Conservation (phyloP, 1,140 invertebrate genomes). For the Teleopsis dalmanni region DNA sequence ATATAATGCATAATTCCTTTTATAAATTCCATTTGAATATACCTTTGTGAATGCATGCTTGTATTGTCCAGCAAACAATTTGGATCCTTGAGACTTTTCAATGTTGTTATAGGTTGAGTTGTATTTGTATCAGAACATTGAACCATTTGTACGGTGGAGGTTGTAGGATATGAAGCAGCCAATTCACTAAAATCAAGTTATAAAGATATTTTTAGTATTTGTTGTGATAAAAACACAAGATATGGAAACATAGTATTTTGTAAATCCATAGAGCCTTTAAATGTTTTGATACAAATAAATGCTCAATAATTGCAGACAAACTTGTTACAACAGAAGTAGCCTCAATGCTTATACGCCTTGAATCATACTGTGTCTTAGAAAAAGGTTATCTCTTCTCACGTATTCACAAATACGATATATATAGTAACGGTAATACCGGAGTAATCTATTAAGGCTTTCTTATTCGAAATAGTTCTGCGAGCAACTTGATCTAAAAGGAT, state of each 20-base stretch:
- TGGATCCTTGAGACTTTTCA: slow-evolving; percentile 41
- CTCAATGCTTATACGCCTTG: too few relatives aligned
- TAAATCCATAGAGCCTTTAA: background rate
- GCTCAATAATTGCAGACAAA: background rate
- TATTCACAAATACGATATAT: too few relatives aligned
- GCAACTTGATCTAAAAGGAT: too few relatives aligned
- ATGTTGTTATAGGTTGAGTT: slow-evolving; percentile 35
- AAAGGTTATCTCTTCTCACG: too few relatives aligned
- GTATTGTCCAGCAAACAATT: slow-evolving; percentile 36
- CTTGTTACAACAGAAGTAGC: too few relatives aligned
- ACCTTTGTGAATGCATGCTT: slow-evolving; percentile 39
- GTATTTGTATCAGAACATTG: slow-evolving; percentile 35
- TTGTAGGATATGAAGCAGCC: slow-evolving; percentile 16
- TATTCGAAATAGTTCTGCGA: too few relatives aligned
- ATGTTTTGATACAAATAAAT: background rate
- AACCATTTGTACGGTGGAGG: slow-evolving; percentile 43
- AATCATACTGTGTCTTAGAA: too few relatives aligned
- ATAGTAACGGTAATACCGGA: too few relatives aligned
- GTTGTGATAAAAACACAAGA: background rate
- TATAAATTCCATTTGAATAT: background rate
- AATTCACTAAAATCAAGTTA: slow-evolving; percentile 2
- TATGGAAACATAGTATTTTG: too few relatives aligned
- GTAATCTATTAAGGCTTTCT: too few relatives aligned
- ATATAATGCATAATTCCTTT: background rate
- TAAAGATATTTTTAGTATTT: background rate